phyloP scores from a whole-genome alignment of 2,113 vertebrate genomes.

The Prolemur simus region DNA sequence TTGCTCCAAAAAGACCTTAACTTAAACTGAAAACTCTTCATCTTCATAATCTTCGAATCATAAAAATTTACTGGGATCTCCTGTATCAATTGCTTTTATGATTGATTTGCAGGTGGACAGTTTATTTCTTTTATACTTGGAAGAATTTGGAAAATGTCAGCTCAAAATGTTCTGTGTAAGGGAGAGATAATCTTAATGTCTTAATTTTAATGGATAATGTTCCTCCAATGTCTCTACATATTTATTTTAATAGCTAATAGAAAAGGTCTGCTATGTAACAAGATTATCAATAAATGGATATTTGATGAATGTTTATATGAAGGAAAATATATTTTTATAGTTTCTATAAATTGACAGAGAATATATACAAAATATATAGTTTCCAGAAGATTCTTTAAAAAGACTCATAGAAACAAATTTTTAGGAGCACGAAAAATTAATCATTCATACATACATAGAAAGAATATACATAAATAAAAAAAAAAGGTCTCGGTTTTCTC shows the following conservation, averaged over 20 bases:
- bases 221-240: background rate
- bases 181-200: background rate
- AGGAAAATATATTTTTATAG: background rate
- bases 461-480: background rate
- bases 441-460: background rate
- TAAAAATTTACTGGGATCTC: background rate
- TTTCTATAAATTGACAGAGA: background rate
- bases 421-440: background rate
- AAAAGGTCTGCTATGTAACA: background rate
- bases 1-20: background rate
- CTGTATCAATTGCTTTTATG: background rate
- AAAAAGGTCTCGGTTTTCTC: background rate
- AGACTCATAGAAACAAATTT: background rate
- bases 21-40: background rate
- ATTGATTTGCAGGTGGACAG: background rate
- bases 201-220: background rate
- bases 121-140: background rate
- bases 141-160: background rate
- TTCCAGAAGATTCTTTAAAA: background rate
- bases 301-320: background rate
- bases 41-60: background rate
- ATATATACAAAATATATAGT: background rate
- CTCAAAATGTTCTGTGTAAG: background rate
- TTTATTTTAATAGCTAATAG: conserved; percentile 28
- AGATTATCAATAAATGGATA: background rate